Base-by-base conservation (phyloP, 2,888 invertebrate genomes). In the Chymomyza caudatula region DNA sequence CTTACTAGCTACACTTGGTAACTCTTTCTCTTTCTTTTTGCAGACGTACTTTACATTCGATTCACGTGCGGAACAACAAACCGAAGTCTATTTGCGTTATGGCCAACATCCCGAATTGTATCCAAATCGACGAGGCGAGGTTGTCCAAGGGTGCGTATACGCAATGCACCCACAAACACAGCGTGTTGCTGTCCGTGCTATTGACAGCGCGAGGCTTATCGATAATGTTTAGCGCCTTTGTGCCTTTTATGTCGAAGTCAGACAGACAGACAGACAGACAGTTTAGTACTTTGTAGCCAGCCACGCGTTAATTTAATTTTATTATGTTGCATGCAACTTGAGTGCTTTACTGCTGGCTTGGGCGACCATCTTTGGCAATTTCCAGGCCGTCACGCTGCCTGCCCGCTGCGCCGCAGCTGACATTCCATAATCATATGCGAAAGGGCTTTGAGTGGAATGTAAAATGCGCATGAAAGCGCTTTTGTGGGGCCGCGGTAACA, bases 91-190 rank as follows among this genome's bases (percentile, higher is more conserved):
- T 88, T 92, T 96, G 60, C 93, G 97, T 71, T 97, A 97, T 88
- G 97, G 97, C n/a, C 97, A 96, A 87, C 97, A 97, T 92, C 97
- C 97, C 43, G 97, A 97, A 89, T 92, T 97, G 20, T 97, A 97
- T 90, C 97, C 97, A 0, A 97, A 97, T 89, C 92, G 97, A 74
- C 92, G 97, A 74, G 97, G 97, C 0, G 96, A 96, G 90, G 94
- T 97, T 19, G 95, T 96, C 0, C 94, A 96, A 64, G 96, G 96
- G 93, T 96, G 91, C 91, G 94, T 91, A 82, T 73, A 67, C 69
- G 60, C 61, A 66, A 78, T 66, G 25, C n/a, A 44, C 29, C 19
- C n/a, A 29, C 55, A 37, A 25, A 5, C 19, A 43, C 43, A 44
- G 13, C 57, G 42, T 42, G 29, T 25, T 25, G 42, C 25, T 42